Percentiles rank a stretch among this genome's conserved stretches.
Conservation (phyloP, 2,888 invertebrate species). For the Liodrosophila aerea region DNA sequence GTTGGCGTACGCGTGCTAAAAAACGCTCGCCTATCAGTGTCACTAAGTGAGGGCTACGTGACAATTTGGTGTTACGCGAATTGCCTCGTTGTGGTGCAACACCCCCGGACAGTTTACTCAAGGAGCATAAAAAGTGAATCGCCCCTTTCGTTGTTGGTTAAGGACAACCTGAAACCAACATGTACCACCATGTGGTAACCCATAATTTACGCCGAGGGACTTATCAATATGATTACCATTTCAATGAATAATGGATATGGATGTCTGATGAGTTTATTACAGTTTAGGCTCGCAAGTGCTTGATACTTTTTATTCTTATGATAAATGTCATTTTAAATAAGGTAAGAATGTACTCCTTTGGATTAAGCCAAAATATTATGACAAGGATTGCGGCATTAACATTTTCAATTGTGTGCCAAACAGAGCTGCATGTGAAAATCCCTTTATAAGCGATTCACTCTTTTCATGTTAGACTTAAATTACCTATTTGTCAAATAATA, state of each 20-base stretch:
- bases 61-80: constrained; percentile 72
- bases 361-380: constrained; percentile 77
- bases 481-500: constrained; percentile 66
- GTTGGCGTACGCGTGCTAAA: constrained; percentile 55
- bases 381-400: constrained; percentile 66
- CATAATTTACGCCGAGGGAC: constrained; percentile 70
- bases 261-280: neutral
- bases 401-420: constrained; percentile 54
- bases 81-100: constrained; percentile 45
- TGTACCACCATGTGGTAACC: constrained; percentile 72
- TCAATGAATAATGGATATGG: neutral
- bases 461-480: constrained; percentile 64
- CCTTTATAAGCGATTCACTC: constrained; percentile 48
- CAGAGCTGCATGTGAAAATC: constrained; percentile 38
- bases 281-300: neutral
- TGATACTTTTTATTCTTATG: neutral
- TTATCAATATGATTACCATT: constrained; percentile 59
- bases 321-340: too few species aligned
- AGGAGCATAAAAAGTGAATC: constrained; percentile 46
- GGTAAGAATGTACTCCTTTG: constrained; percentile 10
- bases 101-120: constrained; percentile 33
- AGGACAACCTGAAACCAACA: constrained; percentile 49
- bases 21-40: constrained; percentile 57
- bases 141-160: constrained; percentile 46
- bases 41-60: constrained; percentile 62